These are phyloP conservation scores for Dasysyrphus albostriatus DNA, from an alignment of 2,888 invertebrate genomes.

Conservation along the genomic window DNA sequence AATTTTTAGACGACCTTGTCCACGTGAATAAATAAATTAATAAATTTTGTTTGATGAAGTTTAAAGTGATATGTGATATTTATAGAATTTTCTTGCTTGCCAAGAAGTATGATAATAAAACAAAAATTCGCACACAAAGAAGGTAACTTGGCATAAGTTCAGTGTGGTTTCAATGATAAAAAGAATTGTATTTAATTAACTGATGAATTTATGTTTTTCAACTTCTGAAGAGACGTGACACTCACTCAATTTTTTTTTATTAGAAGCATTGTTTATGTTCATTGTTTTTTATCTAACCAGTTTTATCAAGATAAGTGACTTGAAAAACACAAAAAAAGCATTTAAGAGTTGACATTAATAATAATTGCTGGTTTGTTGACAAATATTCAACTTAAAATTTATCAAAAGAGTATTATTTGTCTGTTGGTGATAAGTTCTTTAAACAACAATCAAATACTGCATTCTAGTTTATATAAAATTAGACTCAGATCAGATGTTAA, in stretches of 20 bases:
- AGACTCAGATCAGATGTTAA: not conserved
- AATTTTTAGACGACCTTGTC: constrained; percentile 88
- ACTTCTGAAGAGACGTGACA: not conserved
- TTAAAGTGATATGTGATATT: constrained; percentile 20
- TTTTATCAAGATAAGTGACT: not conserved
- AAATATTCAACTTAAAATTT: not conserved
- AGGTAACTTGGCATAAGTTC: not conserved
- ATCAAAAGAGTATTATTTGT: not conserved
- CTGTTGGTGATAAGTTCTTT: not conserved
- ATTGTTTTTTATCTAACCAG: not conserved
- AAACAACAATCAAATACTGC: not conserved
- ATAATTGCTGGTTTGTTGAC: not conserved
- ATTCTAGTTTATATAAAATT: not conserved
- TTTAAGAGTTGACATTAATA: not conserved
- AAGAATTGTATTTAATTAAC: not conserved
- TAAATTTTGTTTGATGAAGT: not conserved
- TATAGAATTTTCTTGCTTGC: not conserved
- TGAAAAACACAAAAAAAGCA: not conserved
- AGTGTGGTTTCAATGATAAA: not conserved
- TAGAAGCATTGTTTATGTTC: not conserved
- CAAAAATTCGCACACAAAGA: not conserved
- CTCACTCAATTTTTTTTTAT: not conserved
- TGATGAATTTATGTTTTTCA: not conserved
- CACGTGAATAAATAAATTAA: constrained; percentile 1
- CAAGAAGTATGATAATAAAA: not conserved